phyloP scores from a whole-genome alignment of 1,140 invertebrate species.

The Thalassaphorura encarpata region DNA sequence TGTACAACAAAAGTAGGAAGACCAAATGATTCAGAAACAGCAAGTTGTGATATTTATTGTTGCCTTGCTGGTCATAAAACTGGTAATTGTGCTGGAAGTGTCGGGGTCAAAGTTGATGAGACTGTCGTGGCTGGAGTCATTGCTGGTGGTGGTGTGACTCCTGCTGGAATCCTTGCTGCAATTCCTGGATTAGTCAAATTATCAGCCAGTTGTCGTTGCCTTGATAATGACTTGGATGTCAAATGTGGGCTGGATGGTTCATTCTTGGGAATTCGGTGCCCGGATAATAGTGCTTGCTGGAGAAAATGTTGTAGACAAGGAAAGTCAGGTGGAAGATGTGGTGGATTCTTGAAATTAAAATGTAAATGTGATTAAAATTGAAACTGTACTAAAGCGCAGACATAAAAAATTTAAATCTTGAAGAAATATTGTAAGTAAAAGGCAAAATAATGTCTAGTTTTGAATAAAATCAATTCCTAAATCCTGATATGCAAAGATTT shows the following conservation, averaged over 20 bases:
- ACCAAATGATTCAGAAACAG: slow-evolving; percentile 9
- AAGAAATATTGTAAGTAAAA: too few species aligned
- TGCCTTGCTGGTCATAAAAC: slow-evolving; percentile 9
- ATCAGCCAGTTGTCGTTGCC: slow-evolving; percentile 6
- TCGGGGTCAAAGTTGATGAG: slow-evolving; percentile 5
- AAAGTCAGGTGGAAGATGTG: slow-evolving; percentile 4
- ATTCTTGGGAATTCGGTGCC: slow-evolving; percentile 12
- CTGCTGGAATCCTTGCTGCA: neutral
- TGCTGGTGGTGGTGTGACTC: neutral
- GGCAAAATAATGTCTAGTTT: too few species aligned
- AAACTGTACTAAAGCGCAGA: too few species aligned
- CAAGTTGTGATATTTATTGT: slow-evolving; percentile 3
- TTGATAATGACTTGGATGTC: slow-evolving; percentile 1
- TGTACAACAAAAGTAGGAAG: slow-evolving; percentile 9
- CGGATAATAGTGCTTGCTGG: slow-evolving; percentile 14
- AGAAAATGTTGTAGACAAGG: slow-evolving; percentile 14
- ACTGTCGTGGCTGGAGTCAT: neutral
- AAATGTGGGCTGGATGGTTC: slow-evolving; percentile 12
- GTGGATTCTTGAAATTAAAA: neutral
- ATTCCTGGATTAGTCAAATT: neutral
- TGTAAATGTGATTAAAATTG: slow-evolving; percentile 6
- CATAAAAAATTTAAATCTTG: too few species aligned
- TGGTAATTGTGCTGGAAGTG: neutral
- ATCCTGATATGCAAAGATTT: too few species aligned
- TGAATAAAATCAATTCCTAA: too few species aligned